These are phyloP conservation scores for Solenopsis invicta DNA, from an alignment of 1,140 invertebrate genomes.

Conservation along the genomic window DNA sequence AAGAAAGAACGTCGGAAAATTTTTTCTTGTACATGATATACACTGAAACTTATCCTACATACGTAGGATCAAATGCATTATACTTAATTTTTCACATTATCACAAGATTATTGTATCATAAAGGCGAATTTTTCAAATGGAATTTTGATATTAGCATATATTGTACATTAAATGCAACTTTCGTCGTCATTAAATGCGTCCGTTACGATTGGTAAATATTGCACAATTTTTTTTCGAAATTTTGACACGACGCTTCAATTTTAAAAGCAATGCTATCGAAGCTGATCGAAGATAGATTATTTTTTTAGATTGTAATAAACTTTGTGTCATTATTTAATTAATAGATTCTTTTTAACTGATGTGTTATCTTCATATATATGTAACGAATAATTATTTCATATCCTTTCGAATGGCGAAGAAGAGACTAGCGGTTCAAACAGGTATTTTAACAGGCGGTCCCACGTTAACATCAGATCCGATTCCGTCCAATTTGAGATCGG, in stretches of 20 bases:
- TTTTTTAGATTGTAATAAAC: constrained; percentile 70
- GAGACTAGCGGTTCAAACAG: constrained; percentile 70
- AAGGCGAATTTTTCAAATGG: constrained; percentile 64
- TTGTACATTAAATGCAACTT: constrained; percentile 57
- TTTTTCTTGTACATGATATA: constrained; percentile 46
- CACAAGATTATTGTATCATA: constrained; percentile 72
- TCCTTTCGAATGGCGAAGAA: constrained; percentile 29
- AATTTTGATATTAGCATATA: constrained; percentile 69
- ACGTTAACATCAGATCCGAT: constrained; percentile 76
- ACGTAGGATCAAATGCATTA: constrained; percentile 61
- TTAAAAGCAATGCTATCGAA: constrained; percentile 60
- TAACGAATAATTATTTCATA: constrained; percentile 53
- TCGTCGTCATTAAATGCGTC: constrained; percentile 47
- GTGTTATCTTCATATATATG: constrained; percentile 50
- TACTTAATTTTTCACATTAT: constrained; percentile 68
- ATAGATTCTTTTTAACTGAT: constrained; percentile 22
- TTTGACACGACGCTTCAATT: constrained; percentile 47
- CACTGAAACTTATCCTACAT: constrained; percentile 36
- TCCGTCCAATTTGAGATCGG: constrained; percentile 82
- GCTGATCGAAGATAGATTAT: constrained; percentile 35
- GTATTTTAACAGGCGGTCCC: constrained; percentile 76
- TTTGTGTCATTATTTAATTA: constrained; percentile 58
- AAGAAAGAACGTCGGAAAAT: constrained; percentile 35
- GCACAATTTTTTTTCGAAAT: constrained; percentile 24
- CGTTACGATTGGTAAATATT: constrained; percentile 55